Evolutionary conservation across 2,888 invertebrate species (phyloP).

Genomic region (Coleophora deauratella): DNA sequence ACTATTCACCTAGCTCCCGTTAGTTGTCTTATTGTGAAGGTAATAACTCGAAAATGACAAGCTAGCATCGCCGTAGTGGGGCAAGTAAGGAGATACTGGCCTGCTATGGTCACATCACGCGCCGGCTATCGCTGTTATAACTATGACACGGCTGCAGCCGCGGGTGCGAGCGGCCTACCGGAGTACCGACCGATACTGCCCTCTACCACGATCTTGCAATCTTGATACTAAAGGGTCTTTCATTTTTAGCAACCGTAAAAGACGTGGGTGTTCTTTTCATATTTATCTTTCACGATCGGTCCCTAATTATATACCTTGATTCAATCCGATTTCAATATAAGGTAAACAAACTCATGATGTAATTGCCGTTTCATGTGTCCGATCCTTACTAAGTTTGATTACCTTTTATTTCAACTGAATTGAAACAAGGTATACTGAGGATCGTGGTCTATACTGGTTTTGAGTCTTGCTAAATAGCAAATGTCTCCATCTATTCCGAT

Average conservation of each 20-base stretch:
- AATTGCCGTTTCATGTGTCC: too few relatives aligned
- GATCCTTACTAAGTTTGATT: too few relatives aligned
- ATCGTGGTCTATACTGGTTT: too few relatives aligned
- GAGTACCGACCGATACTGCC: conserved; percentile 30
- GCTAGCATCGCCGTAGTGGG: conserved; percentile 8
- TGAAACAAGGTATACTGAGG: too few relatives aligned
- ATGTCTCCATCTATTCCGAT: too few relatives aligned
- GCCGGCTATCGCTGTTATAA: conserved; percentile 60
- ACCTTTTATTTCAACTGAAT: too few relatives aligned
- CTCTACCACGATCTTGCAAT: conserved; percentile 19
- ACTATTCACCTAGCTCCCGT: too few relatives aligned
- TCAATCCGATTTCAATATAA: too few relatives aligned
- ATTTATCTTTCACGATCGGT: neutral
- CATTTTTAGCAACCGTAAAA: neutral
- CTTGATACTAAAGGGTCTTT: conserved; percentile 30
- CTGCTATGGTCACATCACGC: conserved; percentile 65
- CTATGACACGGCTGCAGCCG: conserved; percentile 36
- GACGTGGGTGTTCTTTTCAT: neutral
- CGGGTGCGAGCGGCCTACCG: conserved; percentile 38
- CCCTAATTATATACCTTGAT: neutral
- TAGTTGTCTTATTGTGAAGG: conserved; percentile 16
- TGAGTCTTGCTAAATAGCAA: too few relatives aligned
- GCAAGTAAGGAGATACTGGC: conserved; percentile 22
- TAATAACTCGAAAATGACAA: conserved; percentile 36
- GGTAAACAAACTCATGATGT: too few relatives aligned